Base-by-base conservation (phyloP, 2,113 vertebrate genomes). In the Castor canadensis region DNA sequence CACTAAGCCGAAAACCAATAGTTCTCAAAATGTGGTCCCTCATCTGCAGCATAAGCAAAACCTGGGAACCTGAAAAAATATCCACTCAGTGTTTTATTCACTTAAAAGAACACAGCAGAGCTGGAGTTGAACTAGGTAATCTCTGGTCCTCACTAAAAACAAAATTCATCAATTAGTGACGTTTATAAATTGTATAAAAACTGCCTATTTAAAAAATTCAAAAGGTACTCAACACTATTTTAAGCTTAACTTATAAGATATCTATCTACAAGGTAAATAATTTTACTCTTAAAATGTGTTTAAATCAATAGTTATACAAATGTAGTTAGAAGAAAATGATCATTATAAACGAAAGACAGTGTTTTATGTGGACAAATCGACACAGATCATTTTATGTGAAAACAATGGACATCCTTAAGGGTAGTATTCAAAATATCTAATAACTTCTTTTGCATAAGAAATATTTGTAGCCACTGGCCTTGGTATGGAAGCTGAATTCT, bases 401-500 rank as follows among this genome's bases (percentile, higher is more conserved):
- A 54, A 38, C n/a, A 58, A 56, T 32, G 43, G 1, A 52, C 47
- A 56, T 38, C 66, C 28, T 17, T 30, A 40, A 80, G 10, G 7
- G 9, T 77, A 64, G 35, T 47, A 3, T n/a, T 87, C 4, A 80
- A 81, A 89, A 80, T 43, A 83, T 32, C 32, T 16, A 30, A 11
- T 35, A 69, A 30, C 15, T 11, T 30, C 15, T 52, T n/a, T 45
- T n/a, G 26, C n/a, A 43, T 1, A 15, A 3, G 1, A 24, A 24
- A 64, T n/a, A 32, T n/a, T 82, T 40, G 17, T 28, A 6, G 35
- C 38, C 6, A 38, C 86, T 95, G 77, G 4, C 82, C 86, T 58
- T 94, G 86, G 94, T 97, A 45, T 71, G 96, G 82, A 96, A 94
- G n/a, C 4, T 52, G 17, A 58, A 35, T 75, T 95, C n/a, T 71